Conservation (phyloP, 2,113 vertebrate genomes). For the Tretioscincus oriximinensis region DNA sequence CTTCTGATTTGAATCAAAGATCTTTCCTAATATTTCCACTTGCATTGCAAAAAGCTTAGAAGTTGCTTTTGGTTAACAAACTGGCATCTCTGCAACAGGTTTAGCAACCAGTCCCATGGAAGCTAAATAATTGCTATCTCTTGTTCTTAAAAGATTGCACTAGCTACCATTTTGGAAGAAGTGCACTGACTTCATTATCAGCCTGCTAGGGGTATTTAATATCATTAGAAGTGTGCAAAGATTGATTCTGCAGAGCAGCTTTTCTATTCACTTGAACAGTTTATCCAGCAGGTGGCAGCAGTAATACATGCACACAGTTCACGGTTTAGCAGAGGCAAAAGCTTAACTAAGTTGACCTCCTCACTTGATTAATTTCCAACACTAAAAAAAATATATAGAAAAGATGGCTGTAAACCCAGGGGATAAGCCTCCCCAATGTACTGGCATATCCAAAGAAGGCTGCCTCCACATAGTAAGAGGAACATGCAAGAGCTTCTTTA, state of each 20-base stretch:
- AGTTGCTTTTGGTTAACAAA: neutral
- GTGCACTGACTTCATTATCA: neutral
- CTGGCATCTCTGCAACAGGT: neutral
- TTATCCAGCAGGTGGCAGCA: constrained; percentile 59
- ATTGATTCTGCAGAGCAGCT: fast-evolving
- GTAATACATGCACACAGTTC: neutral
- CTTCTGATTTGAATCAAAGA: neutral
- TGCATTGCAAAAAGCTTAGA: neutral
- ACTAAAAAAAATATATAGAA: neutral
- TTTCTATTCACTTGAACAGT: neutral
- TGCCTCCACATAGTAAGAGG: too few relatives aligned
- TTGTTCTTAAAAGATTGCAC: neutral
- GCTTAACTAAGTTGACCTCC: neutral
- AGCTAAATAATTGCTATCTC: neutral
- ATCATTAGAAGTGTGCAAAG: neutral
- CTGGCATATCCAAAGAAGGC: neutral
- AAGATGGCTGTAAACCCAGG: neutral
- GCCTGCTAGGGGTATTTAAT: neutral
- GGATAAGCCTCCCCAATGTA: neutral
- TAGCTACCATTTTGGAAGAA: neutral
- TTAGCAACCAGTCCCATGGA: neutral
- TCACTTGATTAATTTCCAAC: neutral
- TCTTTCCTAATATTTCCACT: neutral
- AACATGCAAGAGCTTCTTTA: too few relatives aligned
- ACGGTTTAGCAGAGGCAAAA: too few relatives aligned